Conservation (phyloP, 2,888 invertebrate genomes). For the Temnothorax unifasciatus region DNA sequence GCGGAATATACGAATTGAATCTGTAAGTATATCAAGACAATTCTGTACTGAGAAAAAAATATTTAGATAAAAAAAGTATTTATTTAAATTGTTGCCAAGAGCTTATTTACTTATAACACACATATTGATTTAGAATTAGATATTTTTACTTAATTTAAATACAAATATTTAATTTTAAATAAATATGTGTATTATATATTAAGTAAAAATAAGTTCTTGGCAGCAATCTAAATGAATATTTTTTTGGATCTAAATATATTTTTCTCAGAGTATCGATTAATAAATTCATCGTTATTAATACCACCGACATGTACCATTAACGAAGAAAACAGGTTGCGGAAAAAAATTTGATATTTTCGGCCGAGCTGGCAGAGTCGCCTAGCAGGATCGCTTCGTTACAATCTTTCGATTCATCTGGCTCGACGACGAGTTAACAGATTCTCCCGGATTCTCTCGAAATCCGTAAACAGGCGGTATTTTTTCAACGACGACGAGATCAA, state of each 20-base stretch:
- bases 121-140: too few species aligned
- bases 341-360: not conserved
- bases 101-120: too few species aligned
- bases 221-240: too few species aligned
- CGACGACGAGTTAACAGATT: constrained; percentile 7
- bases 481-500: constrained; percentile 45
- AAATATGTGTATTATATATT: too few species aligned
- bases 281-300: not conserved
- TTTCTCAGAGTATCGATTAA: not conserved
- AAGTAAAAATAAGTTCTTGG: too few species aligned
- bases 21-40: not conserved
- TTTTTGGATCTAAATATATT: too few species aligned
- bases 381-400: constrained; percentile 5
- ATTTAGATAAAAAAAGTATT: too few species aligned
- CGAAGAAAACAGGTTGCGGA: not conserved
- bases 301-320: not conserved
- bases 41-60: not conserved
- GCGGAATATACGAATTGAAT: not conserved
- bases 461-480: constrained; percentile 57
- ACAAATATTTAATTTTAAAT: too few species aligned
- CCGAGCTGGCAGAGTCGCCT: constrained; percentile 11
- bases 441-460: constrained; percentile 19
- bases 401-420: constrained; percentile 45
- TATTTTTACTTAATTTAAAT: too few species aligned
- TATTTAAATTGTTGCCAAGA: too few species aligned